phyloP scores from a whole-genome alignment of 2,113 vertebrate genomes.

The Bujurquina vittata region DNA sequence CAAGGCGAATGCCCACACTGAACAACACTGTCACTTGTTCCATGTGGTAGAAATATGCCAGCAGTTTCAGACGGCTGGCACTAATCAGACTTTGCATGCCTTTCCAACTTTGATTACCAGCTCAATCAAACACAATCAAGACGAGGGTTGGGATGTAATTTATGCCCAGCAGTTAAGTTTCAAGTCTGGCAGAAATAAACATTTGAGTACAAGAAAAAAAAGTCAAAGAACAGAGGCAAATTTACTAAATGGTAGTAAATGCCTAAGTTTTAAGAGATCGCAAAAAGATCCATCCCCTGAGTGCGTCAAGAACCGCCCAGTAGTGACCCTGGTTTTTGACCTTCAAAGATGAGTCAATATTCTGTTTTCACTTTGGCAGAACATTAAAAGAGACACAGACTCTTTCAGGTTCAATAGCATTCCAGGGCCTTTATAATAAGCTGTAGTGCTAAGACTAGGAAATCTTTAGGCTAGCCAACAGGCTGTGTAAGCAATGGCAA shows the following conservation, averaged over 20 bases:
- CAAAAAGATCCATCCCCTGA: neutral
- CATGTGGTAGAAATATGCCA: slow-evolving; percentile 43
- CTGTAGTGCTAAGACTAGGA: slow-evolving; percentile 53
- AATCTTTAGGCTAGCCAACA: slow-evolving; percentile 50
- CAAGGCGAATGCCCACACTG: neutral
- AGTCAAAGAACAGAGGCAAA: neutral
- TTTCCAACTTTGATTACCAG: slow-evolving; percentile 62
- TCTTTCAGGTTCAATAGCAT: slow-evolving; percentile 68
- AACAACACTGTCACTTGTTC: slow-evolving; percentile 45
- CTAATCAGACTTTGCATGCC: slow-evolving; percentile 51
- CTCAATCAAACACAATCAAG: slow-evolving; percentile 67
- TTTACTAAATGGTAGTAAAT: slow-evolving; percentile 1
- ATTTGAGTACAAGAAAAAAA: neutral
- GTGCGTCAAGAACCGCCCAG: slow-evolving; percentile 3
- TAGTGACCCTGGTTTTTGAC: slow-evolving; percentile 17
- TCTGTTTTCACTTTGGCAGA: slow-evolving; percentile 23
- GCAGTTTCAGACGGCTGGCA: slow-evolving; percentile 44
- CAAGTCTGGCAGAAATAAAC: slow-evolving; percentile 28
- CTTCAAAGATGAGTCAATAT: slow-evolving; percentile 18
- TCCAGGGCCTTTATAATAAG: slow-evolving; percentile 68
- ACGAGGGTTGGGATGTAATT: slow-evolving; percentile 35
- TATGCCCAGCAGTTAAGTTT: slow-evolving; percentile 14
- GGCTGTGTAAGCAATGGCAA: slow-evolving; percentile 67
- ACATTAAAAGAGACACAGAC: slow-evolving; percentile 13
- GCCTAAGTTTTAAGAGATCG: neutral